Base-by-base conservation (phyloP, 1,140 invertebrate species). In the Brachionus calyciflorus region DNA sequence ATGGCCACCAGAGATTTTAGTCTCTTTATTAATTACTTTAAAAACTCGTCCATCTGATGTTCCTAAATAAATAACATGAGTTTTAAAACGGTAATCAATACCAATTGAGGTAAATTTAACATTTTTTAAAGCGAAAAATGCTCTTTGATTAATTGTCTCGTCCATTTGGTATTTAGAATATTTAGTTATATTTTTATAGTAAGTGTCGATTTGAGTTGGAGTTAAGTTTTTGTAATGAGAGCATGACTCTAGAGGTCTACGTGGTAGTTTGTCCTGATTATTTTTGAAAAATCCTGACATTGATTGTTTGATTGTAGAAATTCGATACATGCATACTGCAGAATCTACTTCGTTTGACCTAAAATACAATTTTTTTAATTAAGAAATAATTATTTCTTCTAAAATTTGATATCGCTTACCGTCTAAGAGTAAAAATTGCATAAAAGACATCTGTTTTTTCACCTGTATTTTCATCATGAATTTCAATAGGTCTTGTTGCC, bases 31-130 rank as follows among this genome's bases (percentile, higher is more conserved):
- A 24, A 51, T 48, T 5, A 70, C 65, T 51, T 53, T 73, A 0
- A 73, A 19, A 4, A 73, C 2, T 1, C 69, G 44, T 7, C 44
- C 44, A 19, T 53, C 48, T 7, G 24, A 30, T 21, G 37, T 37
- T 3, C 69, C 69, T 9, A 73, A 51, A 49, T 40, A 73, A 10
- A 73, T 19, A 28, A 65, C 14, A n/a, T 44, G 60, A 1, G 24
- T 46, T 19, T 55, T 41, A 17, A 14, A 6, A 17, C 5, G 12
- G 3, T 9, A 26, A 26, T 73, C 69, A 40, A 55, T 41, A 12
- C 46, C 69, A 3, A 73, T 30, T 24, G 69, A 73, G 10, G 69
- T 73, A 24, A 73, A 73, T 55, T 73, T 73, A 12, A 19, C 48
- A 37, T 73, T 73, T 37, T 55, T 73, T 5, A 73, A 28, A 40